Evolutionary conservation across 2,888 invertebrate genomes (phyloP).

Genomic region (Thera obeliscata): DNA sequence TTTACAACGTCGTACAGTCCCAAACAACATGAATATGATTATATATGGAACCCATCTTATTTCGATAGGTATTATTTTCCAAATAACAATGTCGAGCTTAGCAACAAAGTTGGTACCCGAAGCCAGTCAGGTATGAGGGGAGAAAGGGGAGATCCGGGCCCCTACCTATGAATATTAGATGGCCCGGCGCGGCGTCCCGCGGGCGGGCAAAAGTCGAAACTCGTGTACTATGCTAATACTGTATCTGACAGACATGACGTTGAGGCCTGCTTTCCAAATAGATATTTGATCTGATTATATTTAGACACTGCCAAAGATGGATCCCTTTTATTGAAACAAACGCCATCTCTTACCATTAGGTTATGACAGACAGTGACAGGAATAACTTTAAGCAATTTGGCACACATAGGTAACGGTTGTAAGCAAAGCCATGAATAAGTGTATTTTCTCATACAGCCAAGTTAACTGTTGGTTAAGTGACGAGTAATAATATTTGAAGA

Average conservation of each 20-base stretch:
- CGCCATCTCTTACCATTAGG: too few relatives aligned
- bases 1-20: neutral
- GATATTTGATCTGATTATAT: constrained; percentile 26
- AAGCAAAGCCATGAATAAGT: neutral
- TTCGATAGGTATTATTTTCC: constrained; percentile 1
- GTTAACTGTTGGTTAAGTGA: neutral
- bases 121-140: constrained; percentile 24
- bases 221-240: constrained; percentile 58
- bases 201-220: constrained; percentile 50
- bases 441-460: neutral
- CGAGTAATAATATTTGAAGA: neutral
- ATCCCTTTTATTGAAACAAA: too few relatives aligned
- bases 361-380: too few relatives aligned
- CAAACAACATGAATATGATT: neutral
- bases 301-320: constrained; percentile 19
- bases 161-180: constrained; percentile 76
- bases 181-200: constrained; percentile 39
- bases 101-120: constrained; percentile 28
- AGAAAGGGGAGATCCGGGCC: constrained; percentile 44
- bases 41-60: neutral
- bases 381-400: too few relatives aligned
- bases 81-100: constrained; percentile 21
- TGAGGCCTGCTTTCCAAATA: constrained; percentile 17
- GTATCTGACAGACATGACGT: constrained; percentile 34
- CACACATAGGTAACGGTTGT: too few relatives aligned